Evolutionary conservation across 2,888 invertebrate genomes (phyloP).

Genomic region (Ennomos erosarius): DNA sequence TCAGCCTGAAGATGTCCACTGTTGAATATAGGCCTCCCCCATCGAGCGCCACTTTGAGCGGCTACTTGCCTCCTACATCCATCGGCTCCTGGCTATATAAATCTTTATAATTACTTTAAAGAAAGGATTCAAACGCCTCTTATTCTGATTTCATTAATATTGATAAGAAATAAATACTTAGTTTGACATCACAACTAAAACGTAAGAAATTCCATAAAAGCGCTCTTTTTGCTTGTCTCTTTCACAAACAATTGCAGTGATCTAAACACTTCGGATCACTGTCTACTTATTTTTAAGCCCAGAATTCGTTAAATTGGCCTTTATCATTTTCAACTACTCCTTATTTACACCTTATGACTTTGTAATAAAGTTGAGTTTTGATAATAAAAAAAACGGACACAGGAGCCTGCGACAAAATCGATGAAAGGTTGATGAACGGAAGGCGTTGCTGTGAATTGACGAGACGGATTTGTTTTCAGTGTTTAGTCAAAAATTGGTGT

Average conservation of each 20-base stretch:
- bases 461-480: conserved; percentile 21
- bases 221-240: conserved; percentile 1
- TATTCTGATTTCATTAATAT: too few relatives aligned
- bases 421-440: conserved; percentile 52
- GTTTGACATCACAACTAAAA: too few relatives aligned
- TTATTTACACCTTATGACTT: conserved; percentile 1
- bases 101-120: too few relatives aligned
- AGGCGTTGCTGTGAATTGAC: conserved; percentile 44
- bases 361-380: conserved; percentile 14
- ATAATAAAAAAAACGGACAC: not conserved
- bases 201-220: too few relatives aligned
- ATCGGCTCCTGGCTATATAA: too few relatives aligned
- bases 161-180: too few relatives aligned
- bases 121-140: too few relatives aligned
- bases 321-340: conserved; percentile 2
- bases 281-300: conserved; percentile 21
- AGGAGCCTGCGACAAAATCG: conserved; percentile 46
- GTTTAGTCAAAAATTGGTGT: too few relatives aligned
- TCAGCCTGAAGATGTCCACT: too few relatives aligned
- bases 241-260: conserved; percentile 17
- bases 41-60: too few relatives aligned
- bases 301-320: conserved; percentile 17
- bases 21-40: too few relatives aligned
- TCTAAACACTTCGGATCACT: conserved; percentile 24
- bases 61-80: too few relatives aligned